phyloP scores from a whole-genome alignment of 2,797 vertebrate species.

The Sebastiscus albofasciatus region DNA sequence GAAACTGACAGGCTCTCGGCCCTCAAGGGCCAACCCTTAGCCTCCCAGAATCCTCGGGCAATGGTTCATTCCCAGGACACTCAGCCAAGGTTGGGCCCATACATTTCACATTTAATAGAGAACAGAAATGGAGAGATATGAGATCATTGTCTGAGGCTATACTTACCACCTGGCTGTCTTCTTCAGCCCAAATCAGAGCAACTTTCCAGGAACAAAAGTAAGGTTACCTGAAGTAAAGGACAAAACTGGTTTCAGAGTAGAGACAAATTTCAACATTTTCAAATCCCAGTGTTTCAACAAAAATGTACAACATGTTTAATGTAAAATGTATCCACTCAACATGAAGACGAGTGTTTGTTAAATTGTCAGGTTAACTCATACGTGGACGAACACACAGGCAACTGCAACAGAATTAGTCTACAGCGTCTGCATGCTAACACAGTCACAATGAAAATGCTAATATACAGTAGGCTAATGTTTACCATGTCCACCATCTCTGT shows the following conservation, averaged over 20 bases:
- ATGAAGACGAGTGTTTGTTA: background rate
- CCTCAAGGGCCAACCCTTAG: conserved; percentile 49
- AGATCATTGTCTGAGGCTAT: conserved; percentile 47
- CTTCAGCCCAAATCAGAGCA: conserved; percentile 23
- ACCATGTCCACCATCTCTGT: background rate
- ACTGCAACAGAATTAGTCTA: background rate
- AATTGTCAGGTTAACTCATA: background rate
- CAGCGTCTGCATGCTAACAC: background rate
- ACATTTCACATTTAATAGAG: conserved; percentile 65
- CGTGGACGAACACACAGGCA: background rate
- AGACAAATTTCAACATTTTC: background rate
- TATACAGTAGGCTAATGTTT: background rate
- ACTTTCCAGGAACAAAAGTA: conserved; percentile 18
- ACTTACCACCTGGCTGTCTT: conserved; percentile 43
- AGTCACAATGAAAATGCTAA: background rate
- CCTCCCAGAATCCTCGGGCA: conserved; percentile 29
- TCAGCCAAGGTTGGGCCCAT: conserved; percentile 20
- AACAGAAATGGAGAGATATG: conserved; percentile 41
- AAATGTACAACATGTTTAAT: background rate
- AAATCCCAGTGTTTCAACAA: background rate
- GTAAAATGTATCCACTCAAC: background rate
- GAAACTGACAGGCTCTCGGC: conserved; percentile 57
- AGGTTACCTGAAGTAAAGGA: background rate
- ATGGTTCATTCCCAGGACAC: conserved; percentile 40
- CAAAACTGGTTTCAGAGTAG: background rate